Conservation (phyloP, 2,888 invertebrate genomes). For the Philhelius pedissequus region DNA sequence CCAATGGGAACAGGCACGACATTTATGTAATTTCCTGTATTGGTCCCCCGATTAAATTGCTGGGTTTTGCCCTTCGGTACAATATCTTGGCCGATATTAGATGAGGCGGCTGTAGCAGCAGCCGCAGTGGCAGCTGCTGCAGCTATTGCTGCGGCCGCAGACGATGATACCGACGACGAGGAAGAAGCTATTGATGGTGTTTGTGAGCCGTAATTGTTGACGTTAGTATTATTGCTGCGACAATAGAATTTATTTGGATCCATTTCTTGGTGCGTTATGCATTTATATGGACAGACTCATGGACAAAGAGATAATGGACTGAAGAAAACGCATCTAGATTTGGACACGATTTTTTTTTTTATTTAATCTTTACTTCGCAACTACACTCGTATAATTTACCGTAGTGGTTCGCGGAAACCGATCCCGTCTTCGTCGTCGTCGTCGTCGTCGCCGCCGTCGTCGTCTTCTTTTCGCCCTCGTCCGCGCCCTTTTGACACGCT, state of each 20-base stretch:
- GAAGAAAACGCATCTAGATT: background rate
- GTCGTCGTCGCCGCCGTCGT: background rate
- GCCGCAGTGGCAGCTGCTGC: conserved; percentile 70
- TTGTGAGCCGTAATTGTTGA: conserved; percentile 59
- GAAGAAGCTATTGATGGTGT: conserved; percentile 71
- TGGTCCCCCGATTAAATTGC: conserved; percentile 71
- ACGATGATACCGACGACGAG: conserved; percentile 71
- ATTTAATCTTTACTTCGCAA: background rate
- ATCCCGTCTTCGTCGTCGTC: background rate
- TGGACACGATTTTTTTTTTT: background rate
- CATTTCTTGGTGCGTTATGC: conserved; percentile 71
- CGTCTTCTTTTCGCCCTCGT: background rate
- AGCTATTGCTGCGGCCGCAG: conserved; percentile 67
- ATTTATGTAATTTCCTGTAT: conserved; percentile 77
- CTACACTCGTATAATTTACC: background rate
- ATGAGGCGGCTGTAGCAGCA: conserved; percentile 61
- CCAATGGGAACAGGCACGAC: conserved; percentile 78
- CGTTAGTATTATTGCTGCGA: conserved; percentile 68
- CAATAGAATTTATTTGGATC: conserved; percentile 76
- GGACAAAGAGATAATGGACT: conserved; percentile 53
- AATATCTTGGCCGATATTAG: conserved; percentile 69
- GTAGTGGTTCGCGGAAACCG: background rate
- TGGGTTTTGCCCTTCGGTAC: conserved; percentile 69
- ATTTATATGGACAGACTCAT: conserved; percentile 66
- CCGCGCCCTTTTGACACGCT: conserved; percentile 61